phyloP scores from a whole-genome alignment of 1,140 invertebrate genomes.

The Cephus cinctus region DNA sequence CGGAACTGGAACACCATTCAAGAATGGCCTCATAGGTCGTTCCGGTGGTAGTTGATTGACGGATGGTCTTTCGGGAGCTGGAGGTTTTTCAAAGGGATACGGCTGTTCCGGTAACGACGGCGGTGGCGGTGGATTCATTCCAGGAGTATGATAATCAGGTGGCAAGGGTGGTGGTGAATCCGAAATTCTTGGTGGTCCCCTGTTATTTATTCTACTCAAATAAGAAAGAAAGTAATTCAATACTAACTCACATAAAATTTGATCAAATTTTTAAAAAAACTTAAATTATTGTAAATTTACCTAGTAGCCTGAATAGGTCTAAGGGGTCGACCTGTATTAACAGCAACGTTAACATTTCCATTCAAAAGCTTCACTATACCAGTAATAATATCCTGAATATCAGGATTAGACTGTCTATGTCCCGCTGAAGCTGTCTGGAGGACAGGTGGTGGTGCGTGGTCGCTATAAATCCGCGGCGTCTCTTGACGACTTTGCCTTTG shows the following conservation, averaged over 20 bases:
- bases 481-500: constrained; percentile 44
- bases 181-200: constrained; percentile 80
- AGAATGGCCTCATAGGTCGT: constrained; percentile 57
- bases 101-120: constrained; percentile 42
- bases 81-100: constrained; percentile 52
- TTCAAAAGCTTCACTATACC: constrained; percentile 86
- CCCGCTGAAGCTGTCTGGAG: constrained; percentile 39
- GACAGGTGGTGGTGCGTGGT: constrained; percentile 32
- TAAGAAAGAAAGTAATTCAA: constrained; percentile 9
- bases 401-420: constrained; percentile 66
- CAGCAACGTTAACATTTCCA: constrained; percentile 81
- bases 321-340: constrained; percentile 62
- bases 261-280: no score
- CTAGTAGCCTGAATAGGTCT: constrained; percentile 55
- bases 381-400: constrained; percentile 88
- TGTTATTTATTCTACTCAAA: constrained; percentile 77
- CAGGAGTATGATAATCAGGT: constrained; percentile 67
- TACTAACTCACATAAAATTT: not conserved
- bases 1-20: constrained; percentile 70
- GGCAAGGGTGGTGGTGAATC: constrained; percentile 67
- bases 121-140: constrained; percentile 54
- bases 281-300: constrained; percentile 24
- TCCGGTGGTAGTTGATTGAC: constrained; percentile 64
- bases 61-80: constrained; percentile 57
- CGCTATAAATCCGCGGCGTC: constrained; percentile 46